Evolutionary conservation across 2,113 vertebrate genomes (phyloP).

Genomic region (Sinocyclocheilus anophthalmus): DNA sequence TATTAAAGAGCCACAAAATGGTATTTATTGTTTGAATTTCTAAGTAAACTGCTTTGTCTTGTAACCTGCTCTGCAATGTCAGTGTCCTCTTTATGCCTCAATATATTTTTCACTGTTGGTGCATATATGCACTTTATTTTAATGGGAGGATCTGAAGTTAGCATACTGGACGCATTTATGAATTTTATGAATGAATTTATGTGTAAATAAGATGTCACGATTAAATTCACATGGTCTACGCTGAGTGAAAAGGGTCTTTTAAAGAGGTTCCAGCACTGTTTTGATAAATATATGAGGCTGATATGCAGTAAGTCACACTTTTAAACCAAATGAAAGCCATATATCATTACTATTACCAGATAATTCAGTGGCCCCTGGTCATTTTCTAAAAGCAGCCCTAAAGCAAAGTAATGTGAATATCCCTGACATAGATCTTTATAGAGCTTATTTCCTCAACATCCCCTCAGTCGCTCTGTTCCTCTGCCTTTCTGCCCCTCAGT

Average conservation of each 20-base stretch:
- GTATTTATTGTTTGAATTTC: too few relatives aligned
- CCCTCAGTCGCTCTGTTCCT: constrained; percentile 42
- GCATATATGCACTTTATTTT: neutral
- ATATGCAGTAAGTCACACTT: neutral
- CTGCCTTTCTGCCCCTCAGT: constrained; percentile 45
- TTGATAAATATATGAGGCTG: neutral
- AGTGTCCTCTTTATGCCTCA: neutral
- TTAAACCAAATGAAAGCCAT: neutral
- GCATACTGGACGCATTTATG: neutral
- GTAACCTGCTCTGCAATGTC: neutral
- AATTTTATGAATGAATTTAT: neutral
- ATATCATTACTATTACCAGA: neutral
- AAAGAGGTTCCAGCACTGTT: neutral
- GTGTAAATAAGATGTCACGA: neutral
- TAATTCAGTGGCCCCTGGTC: neutral
- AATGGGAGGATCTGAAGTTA: neutral
- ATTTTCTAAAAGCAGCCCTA: neutral
- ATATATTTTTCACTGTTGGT: neutral
- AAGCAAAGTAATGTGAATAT: constrained; percentile 1
- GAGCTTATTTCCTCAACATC: neutral
- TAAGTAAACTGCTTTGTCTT: too few relatives aligned
- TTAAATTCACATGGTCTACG: neutral
- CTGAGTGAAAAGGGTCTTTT: neutral
- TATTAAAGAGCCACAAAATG: too few relatives aligned
- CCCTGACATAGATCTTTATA: neutral